Evolutionary conservation across 2,888 invertebrate species (phyloP), one percentile per base, ranked within the genome.

Genomic region (Drosophila algonquin): DNA sequence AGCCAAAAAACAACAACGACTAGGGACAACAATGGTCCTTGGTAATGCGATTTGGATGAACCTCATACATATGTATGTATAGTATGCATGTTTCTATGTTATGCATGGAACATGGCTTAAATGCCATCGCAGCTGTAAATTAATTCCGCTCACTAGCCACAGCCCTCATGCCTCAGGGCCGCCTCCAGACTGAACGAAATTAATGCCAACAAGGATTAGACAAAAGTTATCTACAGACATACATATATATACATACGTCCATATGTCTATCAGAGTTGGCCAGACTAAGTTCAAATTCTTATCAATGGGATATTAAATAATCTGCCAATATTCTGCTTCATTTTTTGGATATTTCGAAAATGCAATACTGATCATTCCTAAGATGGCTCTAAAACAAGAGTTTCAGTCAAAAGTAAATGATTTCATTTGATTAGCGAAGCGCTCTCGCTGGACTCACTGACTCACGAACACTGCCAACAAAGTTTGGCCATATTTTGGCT

Each of bases 121-220:
- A 74, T 74, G 56, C 77, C 59, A 60, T 67, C 60, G 46, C 51
- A 52, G 51, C 21, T 60, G 48, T 77, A 82, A 73, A 73, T 54
- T 62, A 67, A 67, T 60, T 63, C 57, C 64, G 30, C 21, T 55
- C 40, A n/a, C 30, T 21, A 30, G 35, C 27, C 27, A 27, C 21
- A 24, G 30, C 40, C 27, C 5, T 16, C 27, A 9, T 16, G 32
- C 10, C 30, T 45, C 51, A 58, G 53, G 14, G 40, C 14, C 54
- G 54, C 55, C 47, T 57, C 68, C 57, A 73, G 56, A 51, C 53
- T 63, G 32, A 35, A 30, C n/a, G 24, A 58, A 73, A 51, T 51
- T 60, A 65, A 72, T 60, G 76, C 77, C 73, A 61, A 16, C 62
- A 24, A 63, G 70, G 80, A 76, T 80, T 74, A 69, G 45, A 61